phyloP scores from a whole-genome alignment of 2,797 vertebrate species.

The Oceanodroma leucorhoa region DNA sequence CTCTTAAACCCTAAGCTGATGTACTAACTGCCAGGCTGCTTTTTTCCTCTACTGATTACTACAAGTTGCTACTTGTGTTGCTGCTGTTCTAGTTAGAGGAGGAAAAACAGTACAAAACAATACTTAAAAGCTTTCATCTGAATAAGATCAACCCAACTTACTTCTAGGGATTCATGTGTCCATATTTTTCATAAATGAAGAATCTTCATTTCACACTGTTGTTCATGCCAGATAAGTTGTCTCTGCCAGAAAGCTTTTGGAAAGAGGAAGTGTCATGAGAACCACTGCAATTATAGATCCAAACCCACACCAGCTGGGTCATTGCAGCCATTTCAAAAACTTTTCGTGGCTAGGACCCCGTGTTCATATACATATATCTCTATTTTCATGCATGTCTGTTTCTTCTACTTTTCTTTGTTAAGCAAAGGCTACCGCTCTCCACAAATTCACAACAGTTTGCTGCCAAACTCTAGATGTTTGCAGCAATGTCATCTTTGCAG shows the following conservation, averaged over 20 bases:
- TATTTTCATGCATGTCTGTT: background rate
- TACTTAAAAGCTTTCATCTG: background rate
- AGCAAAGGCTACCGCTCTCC: background rate
- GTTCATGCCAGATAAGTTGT: background rate
- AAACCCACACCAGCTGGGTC: slow-evolving; percentile 36
- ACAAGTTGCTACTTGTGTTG: background rate
- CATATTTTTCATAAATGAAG: background rate
- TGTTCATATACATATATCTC: background rate
- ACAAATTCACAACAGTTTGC: background rate
- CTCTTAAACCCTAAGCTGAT: background rate
- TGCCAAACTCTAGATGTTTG: background rate
- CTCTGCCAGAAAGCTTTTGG: slow-evolving; percentile 50
- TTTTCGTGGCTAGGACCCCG: background rate
- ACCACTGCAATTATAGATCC: slow-evolving; percentile 34
- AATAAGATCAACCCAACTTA: background rate
- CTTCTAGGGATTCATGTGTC: background rate
- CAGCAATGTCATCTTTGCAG: background rate
- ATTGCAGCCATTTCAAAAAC: background rate
- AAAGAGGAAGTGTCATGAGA: slow-evolving; percentile 46
- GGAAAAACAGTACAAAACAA: slow-evolving; percentile 6
- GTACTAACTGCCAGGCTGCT: rapidly evolving
- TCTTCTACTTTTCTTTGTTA: background rate
- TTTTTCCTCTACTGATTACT: background rate
- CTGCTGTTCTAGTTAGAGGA: background rate
- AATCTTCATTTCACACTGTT: slow-evolving; percentile 39